phyloP scores from a whole-genome alignment of 2,888 invertebrate species.

The Blera fallax region DNA sequence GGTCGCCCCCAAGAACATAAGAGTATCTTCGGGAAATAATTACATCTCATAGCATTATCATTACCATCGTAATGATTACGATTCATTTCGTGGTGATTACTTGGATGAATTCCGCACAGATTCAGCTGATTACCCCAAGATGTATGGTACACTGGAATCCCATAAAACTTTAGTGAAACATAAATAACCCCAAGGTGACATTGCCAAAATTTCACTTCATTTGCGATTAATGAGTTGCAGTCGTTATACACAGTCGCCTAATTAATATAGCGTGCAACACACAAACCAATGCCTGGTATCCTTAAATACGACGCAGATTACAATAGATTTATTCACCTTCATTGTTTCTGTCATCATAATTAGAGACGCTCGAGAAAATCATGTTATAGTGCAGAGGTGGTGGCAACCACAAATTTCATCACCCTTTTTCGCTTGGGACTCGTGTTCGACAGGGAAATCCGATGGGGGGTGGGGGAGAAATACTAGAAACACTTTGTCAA shows the following conservation, averaged over 20 bases:
- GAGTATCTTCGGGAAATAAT: constrained; percentile 19
- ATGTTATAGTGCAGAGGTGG: background rate
- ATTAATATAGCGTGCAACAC: constrained; percentile 32
- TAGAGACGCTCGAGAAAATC: background rate
- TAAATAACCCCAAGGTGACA: constrained; percentile 49
- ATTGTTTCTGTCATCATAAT: constrained; percentile 31
- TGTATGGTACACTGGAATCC: background rate
- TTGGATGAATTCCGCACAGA: constrained; percentile 21
- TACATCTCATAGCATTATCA: constrained; percentile 38
- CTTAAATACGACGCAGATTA: background rate
- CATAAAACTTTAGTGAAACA: constrained; percentile 13
- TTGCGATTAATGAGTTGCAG: constrained; percentile 39
- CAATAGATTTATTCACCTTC: constrained; percentile 20
- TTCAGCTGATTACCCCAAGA: background rate
- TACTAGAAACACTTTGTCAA: background rate
- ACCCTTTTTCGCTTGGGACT: background rate
- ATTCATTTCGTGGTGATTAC: constrained; percentile 31
- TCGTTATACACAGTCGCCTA: constrained; percentile 30
- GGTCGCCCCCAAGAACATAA: background rate
- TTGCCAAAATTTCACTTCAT: constrained; percentile 39
- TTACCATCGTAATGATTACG: constrained; percentile 36
- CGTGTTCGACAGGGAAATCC: background rate
- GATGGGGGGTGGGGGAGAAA: background rate
- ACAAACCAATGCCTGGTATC: background rate
- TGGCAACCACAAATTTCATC: constrained; percentile 3